Evolutionary conservation across 2,797 vertebrate species (phyloP), one percentile per base, ranked within the genome.

Genomic region (Limnodromus scolopaceus): DNA sequence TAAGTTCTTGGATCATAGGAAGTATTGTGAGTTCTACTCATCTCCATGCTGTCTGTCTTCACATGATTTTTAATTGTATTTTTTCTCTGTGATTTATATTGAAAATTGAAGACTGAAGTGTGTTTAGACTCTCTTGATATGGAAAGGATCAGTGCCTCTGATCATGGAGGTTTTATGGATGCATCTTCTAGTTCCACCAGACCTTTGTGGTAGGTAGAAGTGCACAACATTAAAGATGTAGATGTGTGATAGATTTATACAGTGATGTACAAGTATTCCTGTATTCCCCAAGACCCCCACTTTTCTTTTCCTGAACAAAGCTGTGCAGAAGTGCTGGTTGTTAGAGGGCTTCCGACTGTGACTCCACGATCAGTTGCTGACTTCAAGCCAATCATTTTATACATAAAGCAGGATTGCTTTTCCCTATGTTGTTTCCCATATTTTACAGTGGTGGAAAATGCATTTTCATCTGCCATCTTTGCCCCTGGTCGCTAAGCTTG

Each of bases 251-350:
- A 27, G 19, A 53, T 53, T 71, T 63, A n/a, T 24, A 11, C 19
- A 23, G 49, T 61, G 54, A 45, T 4, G 5, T 30, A 12, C 4
- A 51, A 41, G 3, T 39, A 46, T 79, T 49, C 8, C 3, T 2
- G 2, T 41, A n/a, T 79, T 54, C 6, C 4, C 9, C 19, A 1
- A 1, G 6, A 5, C 2, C 1, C 9, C 6, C 7, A 6, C n/a
- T 70, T n/a, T 78, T 38, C 12, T 16, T 79, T 60, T 69, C 12
- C 58, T 57, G 11, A 41, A 4, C 11, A 53, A 72, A 76, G 13
- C 32, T 61, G 9, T 68, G 70, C 38, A 79, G 48, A 87, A 6
- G 8, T 38, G 12, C 2, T 63, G 12, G 2, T 46, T 76, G 84
- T 79, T 23, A 65, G 34, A 51, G 48, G 24, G 6, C 18, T 87